These are phyloP conservation scores for Mormyrus hasselquistii DNA, from an alignment of 2,797 vertebrate genomes.

Conservation along the genomic window DNA sequence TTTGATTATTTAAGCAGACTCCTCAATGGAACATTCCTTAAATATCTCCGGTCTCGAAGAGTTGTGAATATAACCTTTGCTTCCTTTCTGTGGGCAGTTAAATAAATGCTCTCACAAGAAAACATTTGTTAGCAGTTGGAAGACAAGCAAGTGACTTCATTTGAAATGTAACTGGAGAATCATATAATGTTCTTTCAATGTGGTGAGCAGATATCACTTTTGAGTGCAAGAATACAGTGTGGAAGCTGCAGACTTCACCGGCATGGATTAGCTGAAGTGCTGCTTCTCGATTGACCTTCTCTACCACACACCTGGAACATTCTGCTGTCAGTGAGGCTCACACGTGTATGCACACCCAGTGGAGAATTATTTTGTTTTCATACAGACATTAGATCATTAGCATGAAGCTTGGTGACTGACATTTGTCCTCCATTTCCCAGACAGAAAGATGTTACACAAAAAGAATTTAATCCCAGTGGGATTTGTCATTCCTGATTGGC, in stretches of 20 bases:
- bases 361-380: not conserved
- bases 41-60: conserved; percentile 44
- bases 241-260: conserved; percentile 17
- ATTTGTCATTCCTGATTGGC: not conserved
- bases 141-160: conserved; percentile 45
- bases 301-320: not conserved
- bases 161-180: conserved; percentile 36
- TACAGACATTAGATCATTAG: not conserved
- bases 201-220: conserved; percentile 28
- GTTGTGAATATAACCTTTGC: conserved; percentile 35
- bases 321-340: not conserved
- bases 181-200: conserved; percentile 29
- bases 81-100: conserved; percentile 40
- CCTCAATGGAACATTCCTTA: conserved; percentile 51
- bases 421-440: not conserved
- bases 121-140: conserved; percentile 44
- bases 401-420: not conserved
- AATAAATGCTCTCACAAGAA: conserved; percentile 44
- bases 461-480: conserved; percentile 1
- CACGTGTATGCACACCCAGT: not conserved
- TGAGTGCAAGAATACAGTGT: conserved; percentile 37
- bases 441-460: not conserved
- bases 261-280: not conserved
- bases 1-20: conserved; percentile 56
- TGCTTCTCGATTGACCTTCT: not conserved